These are phyloP conservation scores for Anableps anableps DNA, from an alignment of 2,797 vertebrate genomes.

Conservation along the genomic window DNA sequence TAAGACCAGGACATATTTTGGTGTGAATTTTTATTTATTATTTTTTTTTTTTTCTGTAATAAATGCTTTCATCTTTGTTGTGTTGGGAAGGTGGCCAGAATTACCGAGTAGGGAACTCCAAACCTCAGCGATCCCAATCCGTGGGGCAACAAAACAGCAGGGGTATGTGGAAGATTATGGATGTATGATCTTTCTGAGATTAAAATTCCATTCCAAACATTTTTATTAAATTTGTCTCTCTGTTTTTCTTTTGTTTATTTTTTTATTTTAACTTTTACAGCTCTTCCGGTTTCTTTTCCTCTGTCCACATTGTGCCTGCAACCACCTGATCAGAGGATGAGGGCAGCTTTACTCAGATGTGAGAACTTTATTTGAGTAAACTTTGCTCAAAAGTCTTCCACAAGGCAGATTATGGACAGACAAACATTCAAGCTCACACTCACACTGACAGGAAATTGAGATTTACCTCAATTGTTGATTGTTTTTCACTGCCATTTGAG, in stretches of 20 bases:
- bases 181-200: background rate
- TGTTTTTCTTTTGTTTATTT: background rate
- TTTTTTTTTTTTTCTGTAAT: background rate
- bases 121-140: constrained; percentile 52
- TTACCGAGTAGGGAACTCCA: constrained; percentile 49
- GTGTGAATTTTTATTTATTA: background rate
- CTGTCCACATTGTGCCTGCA: constrained; percentile 70
- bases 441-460: background rate
- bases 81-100: constrained; percentile 41
- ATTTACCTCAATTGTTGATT: background rate
- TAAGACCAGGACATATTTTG: background rate
- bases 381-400: background rate
- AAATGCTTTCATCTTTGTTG: constrained; percentile 21
- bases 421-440: background rate
- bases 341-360: constrained; percentile 74
- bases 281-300: constrained; percentile 55
- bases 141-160: constrained; percentile 14
- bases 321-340: constrained; percentile 74
- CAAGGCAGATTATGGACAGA: too few species aligned
- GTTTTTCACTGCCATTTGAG: background rate
- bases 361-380: constrained; percentile 42
- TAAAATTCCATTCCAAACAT: background rate
- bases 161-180: constrained; percentile 46
- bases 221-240: background rate
- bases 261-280: constrained; percentile 22